phyloP scores from a whole-genome alignment of 2,113 vertebrate species.

The Vicugna pacos region DNA sequence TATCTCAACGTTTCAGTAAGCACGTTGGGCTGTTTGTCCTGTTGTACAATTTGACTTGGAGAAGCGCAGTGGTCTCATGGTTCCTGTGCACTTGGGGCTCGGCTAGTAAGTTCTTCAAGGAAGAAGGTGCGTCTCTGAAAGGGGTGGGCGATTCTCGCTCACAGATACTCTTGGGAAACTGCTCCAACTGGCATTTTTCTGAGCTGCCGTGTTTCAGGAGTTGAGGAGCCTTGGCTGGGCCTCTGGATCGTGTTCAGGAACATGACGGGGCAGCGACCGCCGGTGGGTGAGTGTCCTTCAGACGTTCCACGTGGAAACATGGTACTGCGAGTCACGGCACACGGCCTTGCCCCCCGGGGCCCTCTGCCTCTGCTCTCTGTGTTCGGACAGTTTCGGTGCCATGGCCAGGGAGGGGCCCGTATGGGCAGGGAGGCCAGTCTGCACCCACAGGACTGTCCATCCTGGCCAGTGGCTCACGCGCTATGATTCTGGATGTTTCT shows the following conservation, averaged over 20 bases:
- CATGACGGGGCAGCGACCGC: background rate
- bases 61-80: background rate
- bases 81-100: background rate
- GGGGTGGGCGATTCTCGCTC: background rate
- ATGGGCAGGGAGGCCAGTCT: background rate
- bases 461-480: background rate
- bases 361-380: background rate
- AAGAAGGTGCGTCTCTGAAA: background rate
- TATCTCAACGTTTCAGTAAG: background rate
- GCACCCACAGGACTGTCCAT: background rate
- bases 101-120: background rate
- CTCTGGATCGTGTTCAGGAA: background rate
- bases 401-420: background rate
- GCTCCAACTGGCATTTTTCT: background rate
- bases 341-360: background rate
- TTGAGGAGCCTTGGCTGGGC: background rate
- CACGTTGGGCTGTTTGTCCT: background rate
- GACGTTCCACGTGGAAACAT: background rate
- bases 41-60: background rate
- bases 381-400: background rate
- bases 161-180: background rate
- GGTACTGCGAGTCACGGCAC: background rate
- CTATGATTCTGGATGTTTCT: background rate
- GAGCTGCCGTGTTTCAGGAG: rapidly evolving
- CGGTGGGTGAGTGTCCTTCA: background rate